Percentiles rank a stretch among this genome's conserved stretches.
Evolutionary conservation across 2,113 vertebrate species (phyloP).

Genomic region (Eublepharis macularius): DNA sequence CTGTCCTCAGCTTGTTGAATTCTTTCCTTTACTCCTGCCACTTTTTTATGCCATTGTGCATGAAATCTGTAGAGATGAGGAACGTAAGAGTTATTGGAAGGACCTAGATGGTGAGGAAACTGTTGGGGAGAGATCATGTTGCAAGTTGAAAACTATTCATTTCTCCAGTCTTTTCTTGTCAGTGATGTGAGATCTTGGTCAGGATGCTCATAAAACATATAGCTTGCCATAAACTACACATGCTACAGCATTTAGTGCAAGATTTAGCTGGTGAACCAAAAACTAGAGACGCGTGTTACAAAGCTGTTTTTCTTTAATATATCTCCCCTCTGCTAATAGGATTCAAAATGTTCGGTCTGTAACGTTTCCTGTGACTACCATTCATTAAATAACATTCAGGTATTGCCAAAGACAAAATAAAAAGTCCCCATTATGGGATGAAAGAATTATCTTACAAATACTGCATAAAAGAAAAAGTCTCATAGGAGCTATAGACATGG

Average conservation of each 20-base stretch:
- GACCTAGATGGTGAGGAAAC: background rate
- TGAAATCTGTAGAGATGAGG: accelerated
- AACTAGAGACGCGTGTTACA: accelerated
- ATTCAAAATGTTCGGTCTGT: accelerated
- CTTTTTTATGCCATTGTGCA: background rate
- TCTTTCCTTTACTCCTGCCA: accelerated
- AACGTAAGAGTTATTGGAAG: background rate
- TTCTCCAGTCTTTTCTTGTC: background rate
- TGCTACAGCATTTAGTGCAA: accelerated
- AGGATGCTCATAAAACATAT: background rate
- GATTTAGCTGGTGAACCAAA: accelerated
- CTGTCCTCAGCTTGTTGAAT: background rate
- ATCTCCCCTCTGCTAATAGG: accelerated
- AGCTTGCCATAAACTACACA: accelerated
- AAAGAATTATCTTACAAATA: background rate
- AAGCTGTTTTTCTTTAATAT: background rate
- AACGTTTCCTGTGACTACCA: accelerated
- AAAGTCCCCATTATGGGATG: background rate
- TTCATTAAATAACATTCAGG: accelerated
- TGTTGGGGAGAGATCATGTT: background rate
- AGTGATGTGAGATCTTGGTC: background rate
- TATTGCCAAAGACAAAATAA: accelerated
- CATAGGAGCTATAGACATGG: background rate
- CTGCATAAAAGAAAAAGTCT: background rate
- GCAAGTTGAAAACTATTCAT: background rate